Evolutionary conservation across 1,140 invertebrate species (phyloP).

Genomic region (Steinernema khuongi): DNA sequence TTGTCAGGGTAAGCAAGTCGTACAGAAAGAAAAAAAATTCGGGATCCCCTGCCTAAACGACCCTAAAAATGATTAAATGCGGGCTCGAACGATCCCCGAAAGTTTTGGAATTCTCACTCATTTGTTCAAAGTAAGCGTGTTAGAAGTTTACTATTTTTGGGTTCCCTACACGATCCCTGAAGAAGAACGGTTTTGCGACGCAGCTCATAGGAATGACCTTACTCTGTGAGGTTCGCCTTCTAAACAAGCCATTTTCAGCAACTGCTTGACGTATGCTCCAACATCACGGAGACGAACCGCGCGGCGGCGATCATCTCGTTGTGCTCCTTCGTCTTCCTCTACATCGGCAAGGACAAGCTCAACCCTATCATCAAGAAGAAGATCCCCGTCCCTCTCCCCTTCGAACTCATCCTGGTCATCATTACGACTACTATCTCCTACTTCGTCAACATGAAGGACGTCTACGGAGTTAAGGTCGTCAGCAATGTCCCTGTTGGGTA

Average conservation of each 20-base stretch:
- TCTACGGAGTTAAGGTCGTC: slow-evolving; percentile 35
- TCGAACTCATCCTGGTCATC: slow-evolving; percentile 48
- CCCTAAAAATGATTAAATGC: no score
- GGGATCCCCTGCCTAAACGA: no score
- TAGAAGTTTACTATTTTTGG: no score
- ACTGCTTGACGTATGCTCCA: slow-evolving; percentile 31
- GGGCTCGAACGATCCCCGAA: no score
- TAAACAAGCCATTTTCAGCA: no score
- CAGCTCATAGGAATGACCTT: no score
- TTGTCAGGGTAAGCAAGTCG: neutral
- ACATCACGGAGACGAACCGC: slow-evolving; percentile 36
- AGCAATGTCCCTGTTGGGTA: slow-evolving; percentile 43
- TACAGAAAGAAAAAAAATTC: no score
- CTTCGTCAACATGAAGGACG: slow-evolving; percentile 27
- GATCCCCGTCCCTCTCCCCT: slow-evolving; percentile 44
- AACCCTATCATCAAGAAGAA: slow-evolving; percentile 30
- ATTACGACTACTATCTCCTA: slow-evolving; percentile 42
- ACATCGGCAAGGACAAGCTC: slow-evolving; percentile 47
- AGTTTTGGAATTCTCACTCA: no score
- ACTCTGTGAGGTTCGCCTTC: no score
- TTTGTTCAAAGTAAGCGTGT: no score
- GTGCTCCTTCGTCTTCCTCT: slow-evolving; percentile 37
- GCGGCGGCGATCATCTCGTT: slow-evolving; percentile 41
- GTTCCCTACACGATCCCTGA: no score
- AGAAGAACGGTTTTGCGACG: no score